phyloP scores from a whole-genome alignment of 1,140 invertebrate species.

The Musca vetustissima region DNA sequence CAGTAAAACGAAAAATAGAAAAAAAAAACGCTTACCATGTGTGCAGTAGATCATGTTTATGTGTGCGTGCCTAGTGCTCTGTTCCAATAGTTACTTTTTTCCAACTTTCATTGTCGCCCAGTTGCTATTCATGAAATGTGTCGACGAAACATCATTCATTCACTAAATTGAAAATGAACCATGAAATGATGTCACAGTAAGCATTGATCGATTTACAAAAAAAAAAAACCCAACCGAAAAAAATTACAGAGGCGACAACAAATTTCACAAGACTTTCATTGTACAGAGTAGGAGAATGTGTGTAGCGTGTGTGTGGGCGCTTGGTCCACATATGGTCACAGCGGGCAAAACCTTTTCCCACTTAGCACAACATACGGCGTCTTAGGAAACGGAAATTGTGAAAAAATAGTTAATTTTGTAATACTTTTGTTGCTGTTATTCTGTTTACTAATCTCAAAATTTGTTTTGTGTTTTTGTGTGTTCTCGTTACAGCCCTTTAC shows the following conservation, averaged over 20 bases:
- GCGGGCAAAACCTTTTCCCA: background rate
- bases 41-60: too few species aligned
- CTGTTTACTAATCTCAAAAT: background rate
- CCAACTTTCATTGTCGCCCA: too few species aligned
- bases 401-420: background rate
- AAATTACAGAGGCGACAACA: background rate
- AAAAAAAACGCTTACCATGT: too few species aligned
- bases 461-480: constrained; percentile 13
- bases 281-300: background rate
- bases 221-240: background rate
- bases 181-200: constrained; percentile 54
- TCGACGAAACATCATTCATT: background rate
- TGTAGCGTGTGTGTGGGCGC: background rate
- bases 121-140: too few species aligned
- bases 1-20: too few species aligned
- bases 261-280: constrained; percentile 18
- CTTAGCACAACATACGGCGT: background rate
- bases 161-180: constrained; percentile 38
- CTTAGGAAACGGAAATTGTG: too few species aligned
- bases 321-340: constrained; percentile 25
- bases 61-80: too few species aligned
- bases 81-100: too few species aligned
- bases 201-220: background rate
- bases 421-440: background rate
- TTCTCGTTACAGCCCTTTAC: constrained; percentile 13